phyloP scores from a whole-genome alignment of 2,113 vertebrate genomes.

The Esox niger region DNA sequence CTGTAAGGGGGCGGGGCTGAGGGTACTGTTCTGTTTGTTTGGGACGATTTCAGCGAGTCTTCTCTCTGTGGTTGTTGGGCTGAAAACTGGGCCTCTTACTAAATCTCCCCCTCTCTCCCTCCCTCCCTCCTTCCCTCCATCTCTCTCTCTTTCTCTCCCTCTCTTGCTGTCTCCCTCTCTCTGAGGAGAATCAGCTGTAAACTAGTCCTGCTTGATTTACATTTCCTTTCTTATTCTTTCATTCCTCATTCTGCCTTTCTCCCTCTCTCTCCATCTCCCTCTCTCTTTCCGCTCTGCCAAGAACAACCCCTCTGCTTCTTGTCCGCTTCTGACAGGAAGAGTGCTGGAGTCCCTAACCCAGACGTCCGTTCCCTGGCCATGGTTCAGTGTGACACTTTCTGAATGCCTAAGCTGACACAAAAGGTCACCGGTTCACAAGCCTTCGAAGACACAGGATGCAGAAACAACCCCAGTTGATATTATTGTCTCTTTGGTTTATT shows the following conservation, averaged over 20 bases:
- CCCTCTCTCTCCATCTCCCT: neutral
- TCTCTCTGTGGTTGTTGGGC: neutral
- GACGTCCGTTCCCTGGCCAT: neutral
- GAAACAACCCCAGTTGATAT: neutral
- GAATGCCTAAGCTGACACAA: neutral
- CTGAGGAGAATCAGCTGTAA: neutral
- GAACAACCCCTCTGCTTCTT: neutral
- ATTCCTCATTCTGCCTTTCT: neutral
- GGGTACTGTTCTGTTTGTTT: neutral
- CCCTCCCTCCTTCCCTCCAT: too few species aligned
- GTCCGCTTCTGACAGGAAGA: neutral
- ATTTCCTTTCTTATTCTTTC: neutral
- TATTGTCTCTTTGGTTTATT: neutral
- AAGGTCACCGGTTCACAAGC: neutral
- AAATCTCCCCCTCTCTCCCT: too few species aligned
- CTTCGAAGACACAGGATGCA: neutral
- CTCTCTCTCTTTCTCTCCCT: too few species aligned
- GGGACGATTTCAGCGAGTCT: neutral
- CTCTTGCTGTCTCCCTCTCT: too few species aligned
- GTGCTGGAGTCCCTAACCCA: conserved; percentile 1
- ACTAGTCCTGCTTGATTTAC: neutral
- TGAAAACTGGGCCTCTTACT: too few species aligned
- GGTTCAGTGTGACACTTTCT: neutral
- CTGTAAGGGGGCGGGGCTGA: neutral
- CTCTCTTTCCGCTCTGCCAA: neutral